These are phyloP conservation scores for Danio albolineatus DNA, from an alignment of 2,797 vertebrate species.

Conservation along the genomic window DNA sequence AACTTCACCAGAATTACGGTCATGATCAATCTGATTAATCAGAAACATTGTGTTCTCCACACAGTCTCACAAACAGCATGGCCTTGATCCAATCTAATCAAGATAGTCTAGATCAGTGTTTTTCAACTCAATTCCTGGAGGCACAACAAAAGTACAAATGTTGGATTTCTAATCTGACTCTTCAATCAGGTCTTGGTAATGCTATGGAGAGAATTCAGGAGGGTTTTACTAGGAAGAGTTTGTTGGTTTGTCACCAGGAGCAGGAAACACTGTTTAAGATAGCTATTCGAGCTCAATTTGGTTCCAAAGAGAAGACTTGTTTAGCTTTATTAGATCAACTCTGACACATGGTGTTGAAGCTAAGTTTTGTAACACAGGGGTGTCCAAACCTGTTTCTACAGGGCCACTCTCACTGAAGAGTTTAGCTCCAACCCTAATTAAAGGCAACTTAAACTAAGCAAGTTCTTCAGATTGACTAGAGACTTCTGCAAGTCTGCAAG, in stretches of 20 bases:
- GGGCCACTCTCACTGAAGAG: too few relatives aligned
- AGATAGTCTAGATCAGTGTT: neutral
- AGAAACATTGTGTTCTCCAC: neutral
- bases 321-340: too few relatives aligned
- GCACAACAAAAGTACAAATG: neutral
- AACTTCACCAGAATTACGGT: neutral
- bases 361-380: neutral
- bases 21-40: neutral
- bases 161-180: neutral
- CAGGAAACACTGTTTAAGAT: neutral
- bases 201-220: neutral
- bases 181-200: neutral
- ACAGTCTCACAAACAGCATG: neutral
- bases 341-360: neutral
- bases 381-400: too few relatives aligned
- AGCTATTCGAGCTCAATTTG: neutral
- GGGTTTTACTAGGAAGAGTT: neutral
- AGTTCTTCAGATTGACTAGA: too few relatives aligned
- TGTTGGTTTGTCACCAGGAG: neutral
- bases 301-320: neutral
- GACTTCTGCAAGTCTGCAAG: too few relatives aligned
- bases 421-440: too few relatives aligned
- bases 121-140: neutral
- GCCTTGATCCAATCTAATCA: neutral
- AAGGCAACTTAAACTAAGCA: too few relatives aligned